Evolutionary conservation across 1,140 invertebrate species (phyloP), one percentile per base, ranked within the genome.

Genomic region (Reticulitermes speratus): DNA sequence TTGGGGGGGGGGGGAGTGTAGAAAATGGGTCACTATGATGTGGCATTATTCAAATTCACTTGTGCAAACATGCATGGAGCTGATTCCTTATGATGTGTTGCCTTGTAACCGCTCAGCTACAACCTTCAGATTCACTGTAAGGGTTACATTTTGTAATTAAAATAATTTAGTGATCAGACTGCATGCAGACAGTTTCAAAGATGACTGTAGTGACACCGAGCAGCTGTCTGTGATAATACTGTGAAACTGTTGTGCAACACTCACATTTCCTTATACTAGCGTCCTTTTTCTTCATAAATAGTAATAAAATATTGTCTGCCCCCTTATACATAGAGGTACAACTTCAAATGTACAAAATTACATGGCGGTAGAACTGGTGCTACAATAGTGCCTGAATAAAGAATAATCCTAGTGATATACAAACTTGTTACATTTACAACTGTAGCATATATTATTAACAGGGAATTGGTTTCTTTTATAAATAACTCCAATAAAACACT

Each of bases 331-430:
- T 9, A 75, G 65, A 75, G n/a, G 65, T 75, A 75, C n/a, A 75
- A n/a, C 9, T 75, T 75, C 9, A n/a, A 75, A 75, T 75, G n/a
- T 75, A 75, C 65, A 75, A 75, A 75, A 75, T 75, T 75, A 75
- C 65, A 75, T 25, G n/a, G 7, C n/a, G 65, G n/a, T 25, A 75
- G n/a, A 75, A 30, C 65, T 75, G 65, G 65, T 14, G 14, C 65
- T 75, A 75, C n/a, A 75, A 9, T 75, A 55, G n/a, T 75, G n/a
- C 14, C n/a, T 8, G 65, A 75, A 75, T 14, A 14, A 55, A 75
- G 65, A n/a, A 75, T 14, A 75, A 75, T 75, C 3, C n/a, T 75
- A 75, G 25, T 75, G n/a, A 14, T 75, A 75, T 75, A 75, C 65
- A 75, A 30, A 75, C n/a, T 75, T 30, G 65, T 75, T 75, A 75